Conservation (phyloP, 2,113 vertebrate species). For the Ageneiosus marmoratus region DNA sequence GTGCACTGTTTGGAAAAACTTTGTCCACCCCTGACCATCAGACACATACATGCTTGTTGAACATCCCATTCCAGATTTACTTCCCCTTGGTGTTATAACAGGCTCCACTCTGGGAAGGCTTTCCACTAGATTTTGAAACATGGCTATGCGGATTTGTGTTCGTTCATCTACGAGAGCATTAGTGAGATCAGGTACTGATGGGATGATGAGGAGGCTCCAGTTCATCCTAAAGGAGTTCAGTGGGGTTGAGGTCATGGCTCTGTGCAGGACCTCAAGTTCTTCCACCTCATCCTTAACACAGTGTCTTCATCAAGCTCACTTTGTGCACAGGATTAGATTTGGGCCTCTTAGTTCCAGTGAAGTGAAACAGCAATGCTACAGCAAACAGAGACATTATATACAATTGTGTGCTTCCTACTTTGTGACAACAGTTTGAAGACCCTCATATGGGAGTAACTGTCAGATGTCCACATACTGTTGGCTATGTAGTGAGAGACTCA, state of each 20-base stretch:
- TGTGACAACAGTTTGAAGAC: not conserved
- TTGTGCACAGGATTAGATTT: not conserved
- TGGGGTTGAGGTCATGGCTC: not conserved
- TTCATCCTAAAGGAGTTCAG: not conserved
- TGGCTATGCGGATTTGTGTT: too few species aligned
- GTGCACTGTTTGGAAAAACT: not conserved
- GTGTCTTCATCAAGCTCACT: not conserved
- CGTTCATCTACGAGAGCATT: not conserved
- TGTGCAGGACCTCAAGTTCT: not conserved
- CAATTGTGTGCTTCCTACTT: not conserved
- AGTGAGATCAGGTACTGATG: not conserved
- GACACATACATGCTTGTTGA: not conserved
- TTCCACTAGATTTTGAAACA: not conserved
- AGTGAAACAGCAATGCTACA: not conserved
- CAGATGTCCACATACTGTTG: not conserved
- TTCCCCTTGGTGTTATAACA: not conserved
- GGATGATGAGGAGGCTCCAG: not conserved
- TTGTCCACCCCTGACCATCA: not conserved
- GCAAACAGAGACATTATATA: not conserved
- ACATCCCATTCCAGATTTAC: not conserved
- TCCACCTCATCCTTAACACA: not conserved
- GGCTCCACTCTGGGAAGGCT: not conserved
- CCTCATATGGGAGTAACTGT: not conserved
- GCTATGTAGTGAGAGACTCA: not conserved
- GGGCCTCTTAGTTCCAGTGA: not conserved